Evolutionary conservation across 2,888 invertebrate genomes (phyloP), one percentile per base, ranked within the genome.

Genomic region (Lysandra bellargus): DNA sequence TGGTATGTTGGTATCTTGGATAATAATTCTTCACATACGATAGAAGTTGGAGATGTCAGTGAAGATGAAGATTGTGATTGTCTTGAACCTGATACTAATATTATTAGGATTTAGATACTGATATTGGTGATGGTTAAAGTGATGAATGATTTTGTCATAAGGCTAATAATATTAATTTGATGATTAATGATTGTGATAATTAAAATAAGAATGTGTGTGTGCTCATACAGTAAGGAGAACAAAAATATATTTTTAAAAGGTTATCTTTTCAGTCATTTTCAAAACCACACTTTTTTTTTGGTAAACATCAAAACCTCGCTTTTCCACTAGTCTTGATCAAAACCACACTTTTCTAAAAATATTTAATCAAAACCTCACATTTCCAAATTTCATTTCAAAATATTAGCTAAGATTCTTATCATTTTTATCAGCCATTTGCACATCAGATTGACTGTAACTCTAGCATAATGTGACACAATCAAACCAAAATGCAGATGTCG

Each of bases 1-100:
- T 81, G 81, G 80, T 80, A 80, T 69, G 49, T 60, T 72, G 79
- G 78, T 12, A 78, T 80, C 30, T 79, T 79, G 60, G 40, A 76
- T 80, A 44, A 76, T 76, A 49, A 44, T 17, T 49, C 17, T 17
- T 49, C 76, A 49, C 23, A 76, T 23, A 49, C 17, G n/a, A 49
- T 17, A 76, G 76, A 76, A 12, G 44, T 44, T 7, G 49, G 49
- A 30, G 49, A 49, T 76, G 23, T 44, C 44, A 44, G 30, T 49
- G 76, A 76, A 49, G 64, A 30, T 49, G 49, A 76, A 23, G 76
- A 76, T 49, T 76, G 76, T 76, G 76, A 76, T 75, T 75, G 75
- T 49, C 44, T 49, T 75, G 75, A 75, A 49, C n/a, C 44, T 75
- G 75, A 75, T 75, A 53, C 53, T 74, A 74, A 74, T 74, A 74